These are phyloP conservation scores for Pyrgilauda ruficollis DNA, from an alignment of 2,113 vertebrate genomes.

Conservation along the genomic window DNA sequence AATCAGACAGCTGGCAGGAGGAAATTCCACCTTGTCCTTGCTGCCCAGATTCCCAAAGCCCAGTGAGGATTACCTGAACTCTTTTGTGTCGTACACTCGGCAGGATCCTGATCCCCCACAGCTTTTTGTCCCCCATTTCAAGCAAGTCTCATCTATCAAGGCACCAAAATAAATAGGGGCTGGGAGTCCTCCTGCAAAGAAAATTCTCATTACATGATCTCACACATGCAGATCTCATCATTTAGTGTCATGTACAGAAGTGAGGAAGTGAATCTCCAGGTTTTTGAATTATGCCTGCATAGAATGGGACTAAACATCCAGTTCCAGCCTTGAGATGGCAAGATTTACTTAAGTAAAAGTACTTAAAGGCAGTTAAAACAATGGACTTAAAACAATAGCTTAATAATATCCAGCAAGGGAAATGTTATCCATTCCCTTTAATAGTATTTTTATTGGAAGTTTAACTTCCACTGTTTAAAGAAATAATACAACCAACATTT, in stretches of 20 bases:
- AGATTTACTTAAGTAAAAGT: neutral
- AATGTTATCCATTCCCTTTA: neutral
- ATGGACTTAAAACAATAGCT: neutral
- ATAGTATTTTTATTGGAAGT: neutral
- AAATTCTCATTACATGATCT: neutral
- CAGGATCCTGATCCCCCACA: constrained; percentile 88
- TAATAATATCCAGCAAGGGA: neutral
- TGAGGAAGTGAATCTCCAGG: constrained; percentile 41
- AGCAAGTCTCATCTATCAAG: constrained; percentile 88
- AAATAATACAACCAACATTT: neutral
- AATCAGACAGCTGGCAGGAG: neutral
- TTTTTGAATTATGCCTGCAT: neutral
- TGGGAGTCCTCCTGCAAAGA: constrained; percentile 90
- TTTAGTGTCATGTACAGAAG: neutral
- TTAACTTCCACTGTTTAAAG: neutral
- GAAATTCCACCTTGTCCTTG: neutral
- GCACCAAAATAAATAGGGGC: constrained; percentile 94
- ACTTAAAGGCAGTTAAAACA: neutral
- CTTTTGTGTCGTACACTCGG: constrained; percentile 81
- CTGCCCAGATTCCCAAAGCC: neutral
- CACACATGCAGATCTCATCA: neutral
- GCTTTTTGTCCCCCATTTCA: constrained; percentile 88
- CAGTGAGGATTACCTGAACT: constrained; percentile 80
- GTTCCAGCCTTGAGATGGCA: neutral
- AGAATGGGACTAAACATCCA: neutral